A percentile compares a stretch with the other conserved stretches of the same genome.
Evolutionary conservation across 2,113 vertebrate species (phyloP).

Genomic region (Rafetus swinhoei): DNA sequence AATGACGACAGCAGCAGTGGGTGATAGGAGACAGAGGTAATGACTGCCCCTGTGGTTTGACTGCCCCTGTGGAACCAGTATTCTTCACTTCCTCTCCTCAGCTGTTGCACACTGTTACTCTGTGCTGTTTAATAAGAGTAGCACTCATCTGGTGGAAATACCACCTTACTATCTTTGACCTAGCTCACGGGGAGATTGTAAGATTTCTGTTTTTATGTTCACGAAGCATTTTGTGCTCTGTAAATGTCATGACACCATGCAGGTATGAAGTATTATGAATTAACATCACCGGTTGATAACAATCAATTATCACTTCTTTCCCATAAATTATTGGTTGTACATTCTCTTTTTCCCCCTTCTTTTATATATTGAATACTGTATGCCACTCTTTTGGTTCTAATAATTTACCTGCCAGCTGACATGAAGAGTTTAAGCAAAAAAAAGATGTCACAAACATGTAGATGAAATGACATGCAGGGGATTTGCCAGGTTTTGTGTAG

Average conservation of each 20-base stretch:
- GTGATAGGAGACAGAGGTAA: rapidly evolving
- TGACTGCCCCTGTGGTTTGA: background rate
- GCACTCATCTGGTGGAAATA: background rate
- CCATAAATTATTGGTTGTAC: rapidly evolving
- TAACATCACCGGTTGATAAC: background rate
- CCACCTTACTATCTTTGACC: background rate
- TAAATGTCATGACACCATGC: background rate
- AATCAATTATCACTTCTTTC: background rate
- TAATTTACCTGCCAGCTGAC: background rate
- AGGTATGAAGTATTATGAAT: background rate
- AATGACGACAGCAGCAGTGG: rapidly evolving
- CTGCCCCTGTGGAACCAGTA: background rate
- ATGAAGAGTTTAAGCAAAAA: background rate
- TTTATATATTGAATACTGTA: background rate
- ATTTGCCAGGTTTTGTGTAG: background rate
- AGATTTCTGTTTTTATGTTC: background rate
- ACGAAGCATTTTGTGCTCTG: background rate
- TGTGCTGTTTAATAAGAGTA: background rate
- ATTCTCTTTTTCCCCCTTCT: background rate
- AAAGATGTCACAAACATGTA: background rate
- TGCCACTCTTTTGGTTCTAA: background rate
- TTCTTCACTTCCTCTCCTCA: background rate
- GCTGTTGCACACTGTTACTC: rapidly evolving
- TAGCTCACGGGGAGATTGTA: rapidly evolving
- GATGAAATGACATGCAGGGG: background rate